Percentiles rank a stretch among this genome's conserved stretches.
Evolutionary conservation across 53 echinoderm and acorn worm species (phyloP).

Genomic region (Zoroaster sp.): DNA sequence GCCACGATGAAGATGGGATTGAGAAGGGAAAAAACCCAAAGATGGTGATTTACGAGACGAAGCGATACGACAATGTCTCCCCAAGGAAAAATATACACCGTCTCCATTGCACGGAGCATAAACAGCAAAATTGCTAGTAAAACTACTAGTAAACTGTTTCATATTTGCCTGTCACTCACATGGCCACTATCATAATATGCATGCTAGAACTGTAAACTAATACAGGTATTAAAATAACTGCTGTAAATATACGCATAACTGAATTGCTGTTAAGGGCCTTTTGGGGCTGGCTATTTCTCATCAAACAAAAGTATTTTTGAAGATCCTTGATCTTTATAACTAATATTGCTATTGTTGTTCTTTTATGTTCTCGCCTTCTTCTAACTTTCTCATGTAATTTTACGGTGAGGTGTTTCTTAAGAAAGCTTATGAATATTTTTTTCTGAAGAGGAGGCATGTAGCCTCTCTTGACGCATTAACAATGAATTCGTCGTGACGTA

Average conservation of each 20-base stretch:
- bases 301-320: no score
- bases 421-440: no score
- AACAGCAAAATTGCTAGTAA: slow-evolving; percentile 59
- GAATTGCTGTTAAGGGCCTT: not conserved
- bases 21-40: not conserved
- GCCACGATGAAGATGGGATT: not conserved
- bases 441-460: no score
- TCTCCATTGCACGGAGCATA: slow-evolving; percentile 21
- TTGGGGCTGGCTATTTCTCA: no score
- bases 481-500: no score
- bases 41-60: slow-evolving; percentile 23
- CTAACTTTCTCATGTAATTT: no score
- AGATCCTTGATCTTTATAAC: no score
- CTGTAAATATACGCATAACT: not conserved
- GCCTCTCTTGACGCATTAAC: no score
- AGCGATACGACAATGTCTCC: slow-evolving; percentile 1
- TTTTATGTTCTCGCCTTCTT: no score
- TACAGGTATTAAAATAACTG: not conserved
- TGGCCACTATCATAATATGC: slow-evolving; percentile 24
- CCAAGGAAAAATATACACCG: slow-evolving; percentile 49
- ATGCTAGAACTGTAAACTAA: not conserved
- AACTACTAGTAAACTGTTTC: slow-evolving; percentile 61
- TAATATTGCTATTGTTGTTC: no score
- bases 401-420: no score
- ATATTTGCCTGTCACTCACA: slow-evolving; percentile 48